phyloP scores from a whole-genome alignment of 2,888 invertebrate species.

The Margaritifera margaritifera region DNA sequence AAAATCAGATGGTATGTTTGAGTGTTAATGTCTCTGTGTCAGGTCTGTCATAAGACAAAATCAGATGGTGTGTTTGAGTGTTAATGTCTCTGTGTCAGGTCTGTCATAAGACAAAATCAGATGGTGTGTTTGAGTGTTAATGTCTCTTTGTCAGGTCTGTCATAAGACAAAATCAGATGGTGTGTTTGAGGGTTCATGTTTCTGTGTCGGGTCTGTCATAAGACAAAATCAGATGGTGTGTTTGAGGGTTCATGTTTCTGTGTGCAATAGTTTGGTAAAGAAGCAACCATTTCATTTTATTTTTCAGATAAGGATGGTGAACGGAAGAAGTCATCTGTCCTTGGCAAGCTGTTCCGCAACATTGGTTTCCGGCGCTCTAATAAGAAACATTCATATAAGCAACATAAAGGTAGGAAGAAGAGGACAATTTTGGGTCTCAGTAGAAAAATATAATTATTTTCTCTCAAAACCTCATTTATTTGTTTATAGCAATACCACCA shows the following conservation, averaged over 20 bases:
- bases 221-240: background rate
- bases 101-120: too few relatives aligned
- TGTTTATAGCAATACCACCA: too few relatives aligned
- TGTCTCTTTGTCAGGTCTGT: too few relatives aligned
- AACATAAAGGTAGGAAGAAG: conserved; percentile 57
- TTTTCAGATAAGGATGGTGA: conserved; percentile 36
- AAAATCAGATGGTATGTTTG: too few relatives aligned
- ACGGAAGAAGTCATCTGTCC: conserved; percentile 58
- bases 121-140: too few relatives aligned
- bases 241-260: background rate
- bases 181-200: background rate
- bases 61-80: too few relatives aligned
- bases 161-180: background rate
- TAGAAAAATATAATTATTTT: too few relatives aligned
- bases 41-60: too few relatives aligned
- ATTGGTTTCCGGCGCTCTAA: conserved; percentile 63
- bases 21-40: too few relatives aligned
- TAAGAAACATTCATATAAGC: conserved; percentile 63
- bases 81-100: too few relatives aligned
- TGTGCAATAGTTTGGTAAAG: too few relatives aligned
- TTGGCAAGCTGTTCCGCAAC: conserved; percentile 63
- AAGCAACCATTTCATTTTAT: conserved; percentile 6
- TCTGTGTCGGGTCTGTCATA: background rate
- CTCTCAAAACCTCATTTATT: too few relatives aligned
- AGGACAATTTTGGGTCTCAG: background rate